Conservation (phyloP, 2,113 vertebrate species). For the Pygoscelis adeliae region DNA sequence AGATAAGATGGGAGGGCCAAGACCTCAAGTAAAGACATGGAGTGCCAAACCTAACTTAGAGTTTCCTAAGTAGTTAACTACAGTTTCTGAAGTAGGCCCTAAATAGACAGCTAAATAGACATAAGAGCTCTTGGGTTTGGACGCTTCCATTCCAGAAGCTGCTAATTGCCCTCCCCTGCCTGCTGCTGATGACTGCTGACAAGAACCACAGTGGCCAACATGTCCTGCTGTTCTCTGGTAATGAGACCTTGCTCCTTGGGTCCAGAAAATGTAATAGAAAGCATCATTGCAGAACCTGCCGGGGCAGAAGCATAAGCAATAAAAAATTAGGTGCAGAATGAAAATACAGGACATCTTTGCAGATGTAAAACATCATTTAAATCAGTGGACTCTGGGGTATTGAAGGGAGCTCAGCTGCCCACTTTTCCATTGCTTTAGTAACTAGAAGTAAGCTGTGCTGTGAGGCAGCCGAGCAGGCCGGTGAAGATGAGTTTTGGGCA, state of each 20-base stretch:
- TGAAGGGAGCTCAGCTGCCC: neutral
- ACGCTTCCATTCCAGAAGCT: neutral
- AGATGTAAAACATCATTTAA: neutral
- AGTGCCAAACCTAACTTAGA: neutral
- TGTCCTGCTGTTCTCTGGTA: neutral
- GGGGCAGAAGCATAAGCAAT: neutral
- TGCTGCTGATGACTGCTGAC: neutral
- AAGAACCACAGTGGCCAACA: rapidly evolving
- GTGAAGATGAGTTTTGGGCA: neutral
- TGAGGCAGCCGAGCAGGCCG: neutral
- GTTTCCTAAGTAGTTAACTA: neutral
- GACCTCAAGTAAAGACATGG: neutral
- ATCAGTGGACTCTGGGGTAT: neutral
- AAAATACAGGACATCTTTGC: neutral
- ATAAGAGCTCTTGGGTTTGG: neutral
- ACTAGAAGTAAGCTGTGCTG: neutral
- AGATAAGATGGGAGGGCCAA: neutral
- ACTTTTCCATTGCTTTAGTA: neutral
- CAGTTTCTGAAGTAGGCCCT: neutral
- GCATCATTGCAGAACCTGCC: neutral
- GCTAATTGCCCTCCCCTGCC: neutral
- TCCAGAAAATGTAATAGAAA: neutral
- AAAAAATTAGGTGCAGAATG: neutral
- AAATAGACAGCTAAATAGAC: neutral
- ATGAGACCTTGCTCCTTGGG: neutral